Evolutionary conservation across 2,888 invertebrate species (phyloP), one percentile per base, ranked within the genome.

Genomic region (Drosophila lutescens): DNA sequence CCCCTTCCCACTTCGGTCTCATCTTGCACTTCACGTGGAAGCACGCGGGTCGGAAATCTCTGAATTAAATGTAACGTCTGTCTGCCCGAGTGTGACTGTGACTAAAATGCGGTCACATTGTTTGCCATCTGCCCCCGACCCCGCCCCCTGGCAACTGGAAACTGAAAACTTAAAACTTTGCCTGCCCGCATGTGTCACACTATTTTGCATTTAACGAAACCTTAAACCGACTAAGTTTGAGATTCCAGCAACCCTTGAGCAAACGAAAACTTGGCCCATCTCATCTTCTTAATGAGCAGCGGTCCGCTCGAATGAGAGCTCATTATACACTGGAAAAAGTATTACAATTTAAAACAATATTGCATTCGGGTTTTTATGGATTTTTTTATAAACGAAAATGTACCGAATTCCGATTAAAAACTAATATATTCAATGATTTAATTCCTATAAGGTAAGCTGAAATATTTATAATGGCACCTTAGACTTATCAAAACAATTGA

Each of bases 21-120:
- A 36, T 47, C 40, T 71, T 50, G 63, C 70, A 61, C 61, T 70
- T 61, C 62, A 49, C 61, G 72, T 70, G 43, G 47, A 62, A 62
- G 62, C 57, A 59, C 75, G 60, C 66, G 53, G 74, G 51, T 53
- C 62, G 54, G 49, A 53, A 68, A 50, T 62, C 62, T 71, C 51
- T 55, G 72, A 70, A 70, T 70, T 70, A 70, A 70, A 70, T 71
- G 49, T 61, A 72, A 55, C 71, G 67, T 57, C 74, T 65, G 68
- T 51, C 55, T 65, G 36, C 50, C 47, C 46, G 74, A 74, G 69
- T 86, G 83, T 74, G 84, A 87, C 86, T 86, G 89, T 86, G 86
- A 83, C 86, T 89, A 86, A 89, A 86, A 89, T 89, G 89, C 89
- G 86, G 89, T 89, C 86, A 89, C 80, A 89, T 86, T 89, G 84